Evolutionary conservation across 2,888 invertebrate species (phyloP), one percentile per base, ranked within the genome.

Genomic region (Lacanobia wlatinum): DNA sequence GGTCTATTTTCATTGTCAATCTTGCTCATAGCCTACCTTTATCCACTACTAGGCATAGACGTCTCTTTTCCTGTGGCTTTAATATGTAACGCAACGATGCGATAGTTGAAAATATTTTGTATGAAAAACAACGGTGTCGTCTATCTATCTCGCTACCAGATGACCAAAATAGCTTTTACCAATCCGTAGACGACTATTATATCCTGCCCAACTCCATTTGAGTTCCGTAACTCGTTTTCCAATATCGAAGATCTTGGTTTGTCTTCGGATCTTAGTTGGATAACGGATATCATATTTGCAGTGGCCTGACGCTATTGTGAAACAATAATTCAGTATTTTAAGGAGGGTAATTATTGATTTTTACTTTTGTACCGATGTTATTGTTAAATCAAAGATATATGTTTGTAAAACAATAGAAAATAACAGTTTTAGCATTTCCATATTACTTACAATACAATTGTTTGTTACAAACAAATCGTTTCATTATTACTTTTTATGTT

Each of bases 331-430:
- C 5, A 18, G 4, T 9, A 18, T 5, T 23, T 12, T 52, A 12
- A 8, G 1, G 2, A 53, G 7, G n/a, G 4, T 10, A 52, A 52
- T 23, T 14, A 53, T 12, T 23, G 6, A 21, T 0, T 23, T 53
- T 28, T 55, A 21, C 12, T 40, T 60, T n/a, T 21, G 14, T 40
- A 60, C 0, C 10, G 6, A 53, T 21, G 2, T 34, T 65, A 21
- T 21, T 53, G 43, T 64, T 12, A 14, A 68, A 64, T 34, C 12
- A 10, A 53, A 53, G 0, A 16, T 21, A 52, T n/a, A 40, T 68
- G 28, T 70, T 71, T 71, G 28, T 8, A 8, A 8, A 59, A n/a
- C 34, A 70, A 71, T 59, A 58, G n/a, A 14, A 61, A 34, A 10
- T 21, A 72, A 50, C 43, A 28, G 12, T 5, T 43, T 8, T 4